Evolutionary conservation across 2,113 vertebrate species (phyloP).

Genomic region (Gadus chalcogrammus): DNA sequence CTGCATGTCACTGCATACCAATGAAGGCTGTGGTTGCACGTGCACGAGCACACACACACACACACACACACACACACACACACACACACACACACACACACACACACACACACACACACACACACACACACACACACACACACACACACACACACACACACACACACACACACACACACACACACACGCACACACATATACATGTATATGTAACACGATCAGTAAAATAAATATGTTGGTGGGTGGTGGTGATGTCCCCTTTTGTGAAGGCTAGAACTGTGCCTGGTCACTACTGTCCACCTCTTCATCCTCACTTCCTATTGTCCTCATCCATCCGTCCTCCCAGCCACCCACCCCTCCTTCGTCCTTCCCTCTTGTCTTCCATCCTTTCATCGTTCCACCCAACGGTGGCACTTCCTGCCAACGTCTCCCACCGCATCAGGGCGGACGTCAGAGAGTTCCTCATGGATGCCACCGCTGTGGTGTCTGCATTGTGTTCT

Average conservation of each 20-base stretch:
- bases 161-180: background rate
- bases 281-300: background rate
- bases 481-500: no score
- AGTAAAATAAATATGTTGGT: background rate
- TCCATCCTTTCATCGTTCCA: background rate
- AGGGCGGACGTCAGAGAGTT: no score
- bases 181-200: background rate
- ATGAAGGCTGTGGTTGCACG: constrained; percentile 31
- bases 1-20: constrained; percentile 47
- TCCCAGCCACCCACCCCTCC: background rate
- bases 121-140: background rate
- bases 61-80: background rate
- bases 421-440: no score
- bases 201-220: no score
- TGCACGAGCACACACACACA: constrained; percentile 8
- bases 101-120: background rate
- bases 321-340: no score
- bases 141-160: background rate
- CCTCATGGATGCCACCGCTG: no score
- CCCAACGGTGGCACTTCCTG: background rate
- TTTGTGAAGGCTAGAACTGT: background rate
- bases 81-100: background rate
- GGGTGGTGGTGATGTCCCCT: background rate
- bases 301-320: constrained; percentile 4
- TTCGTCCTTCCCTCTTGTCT: background rate